Conservation (phyloP, 2,888 invertebrate species). For the Zhengitettix transpicula region DNA sequence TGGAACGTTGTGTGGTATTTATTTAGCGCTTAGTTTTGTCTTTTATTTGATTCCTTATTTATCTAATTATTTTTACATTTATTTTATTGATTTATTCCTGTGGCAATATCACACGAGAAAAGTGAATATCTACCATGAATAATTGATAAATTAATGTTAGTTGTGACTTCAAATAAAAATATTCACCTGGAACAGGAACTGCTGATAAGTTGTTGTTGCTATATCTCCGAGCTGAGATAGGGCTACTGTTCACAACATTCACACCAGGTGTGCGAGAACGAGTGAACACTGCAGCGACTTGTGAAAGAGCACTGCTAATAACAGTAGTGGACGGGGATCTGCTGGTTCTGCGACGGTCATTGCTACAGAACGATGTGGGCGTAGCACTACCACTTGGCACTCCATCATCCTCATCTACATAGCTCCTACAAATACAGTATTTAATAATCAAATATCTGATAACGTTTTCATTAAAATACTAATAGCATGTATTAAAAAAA, state of each 20-base stretch:
- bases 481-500: too few relatives aligned
- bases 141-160: too few relatives aligned
- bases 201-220: neutral
- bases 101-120: too few relatives aligned
- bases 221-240: neutral
- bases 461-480: neutral
- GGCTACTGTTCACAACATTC: neutral
- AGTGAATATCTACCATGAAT: too few relatives aligned
- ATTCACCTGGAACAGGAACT: neutral
- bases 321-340: conserved; percentile 12
- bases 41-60: too few relatives aligned
- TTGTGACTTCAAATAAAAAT: too few relatives aligned
- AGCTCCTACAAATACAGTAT: neutral
- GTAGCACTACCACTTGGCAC: conserved; percentile 25
- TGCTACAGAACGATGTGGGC: conserved; percentile 26
- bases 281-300: neutral
- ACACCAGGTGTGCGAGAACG: neutral
- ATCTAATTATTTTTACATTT: too few relatives aligned
- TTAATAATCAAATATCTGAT: neutral
- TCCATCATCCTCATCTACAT: conserved; percentile 24
- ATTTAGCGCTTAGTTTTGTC: too few relatives aligned
- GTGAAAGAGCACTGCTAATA: conserved; percentile 1
- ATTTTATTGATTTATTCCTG: too few relatives aligned
- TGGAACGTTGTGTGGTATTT: too few relatives aligned
- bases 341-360: conserved; percentile 11